Evolutionary conservation across 1,140 invertebrate genomes (phyloP).

Genomic region (Sitobion miscanthi): DNA sequence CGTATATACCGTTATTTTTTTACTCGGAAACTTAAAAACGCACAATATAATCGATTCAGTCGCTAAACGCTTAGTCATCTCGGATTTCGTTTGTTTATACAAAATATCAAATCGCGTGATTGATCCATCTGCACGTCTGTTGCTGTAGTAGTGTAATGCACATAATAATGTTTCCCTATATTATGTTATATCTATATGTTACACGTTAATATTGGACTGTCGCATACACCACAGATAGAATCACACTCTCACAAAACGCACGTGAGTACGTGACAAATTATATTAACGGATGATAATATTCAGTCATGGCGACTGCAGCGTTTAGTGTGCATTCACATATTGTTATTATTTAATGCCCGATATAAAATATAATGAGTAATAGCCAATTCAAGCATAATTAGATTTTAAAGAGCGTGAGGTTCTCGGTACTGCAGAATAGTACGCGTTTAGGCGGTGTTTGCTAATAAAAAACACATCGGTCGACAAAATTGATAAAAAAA

Average conservation of each 20-base stretch:
- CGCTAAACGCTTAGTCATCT: slow-evolving; percentile 32
- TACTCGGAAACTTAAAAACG: neutral
- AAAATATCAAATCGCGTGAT: slow-evolving; percentile 2
- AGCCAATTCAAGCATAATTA: neutral
- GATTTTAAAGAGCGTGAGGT: neutral
- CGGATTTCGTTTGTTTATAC: slow-evolving; percentile 14
- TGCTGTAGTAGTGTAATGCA: no score
- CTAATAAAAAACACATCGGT: neutral
- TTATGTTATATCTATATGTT: no score
- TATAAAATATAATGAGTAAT: neutral
- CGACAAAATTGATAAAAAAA: neutral
- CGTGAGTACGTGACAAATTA: neutral
- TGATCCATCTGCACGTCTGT: neutral
- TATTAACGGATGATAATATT: neutral
- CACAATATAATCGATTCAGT: neutral
- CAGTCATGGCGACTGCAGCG: neutral
- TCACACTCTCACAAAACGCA: neutral
- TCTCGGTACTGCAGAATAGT: neutral
- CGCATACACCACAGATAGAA: neutral
- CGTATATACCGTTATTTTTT: slow-evolving; percentile 9
- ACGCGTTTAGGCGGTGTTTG: neutral
- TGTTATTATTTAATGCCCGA: neutral
- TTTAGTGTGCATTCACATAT: neutral
- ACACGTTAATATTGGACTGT: neutral
- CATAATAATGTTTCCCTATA: neutral